These are phyloP conservation scores for Horisme vitalbata DNA, from an alignment of 2,888 invertebrate species.

Conservation along the genomic window DNA sequence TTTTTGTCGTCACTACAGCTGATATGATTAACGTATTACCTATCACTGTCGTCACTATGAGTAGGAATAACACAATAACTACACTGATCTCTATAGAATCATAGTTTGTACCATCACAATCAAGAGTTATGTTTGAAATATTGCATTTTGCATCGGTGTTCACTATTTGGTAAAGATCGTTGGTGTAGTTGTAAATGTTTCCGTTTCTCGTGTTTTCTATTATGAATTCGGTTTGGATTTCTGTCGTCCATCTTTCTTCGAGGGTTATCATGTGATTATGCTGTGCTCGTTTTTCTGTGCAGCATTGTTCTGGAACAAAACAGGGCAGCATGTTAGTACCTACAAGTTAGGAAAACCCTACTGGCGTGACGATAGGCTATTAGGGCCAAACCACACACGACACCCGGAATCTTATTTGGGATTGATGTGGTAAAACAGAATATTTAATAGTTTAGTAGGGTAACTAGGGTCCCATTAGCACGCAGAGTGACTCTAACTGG, in stretches of 20 bases:
- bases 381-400: too few relatives aligned
- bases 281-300: slow-evolving; percentile 13
- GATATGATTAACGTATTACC: slow-evolving; percentile 96
- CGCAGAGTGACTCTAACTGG: too few relatives aligned
- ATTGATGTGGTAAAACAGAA: too few relatives aligned
- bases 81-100: slow-evolving; percentile 82
- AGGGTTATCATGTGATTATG: slow-evolving; percentile 66
- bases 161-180: slow-evolving; percentile 56
- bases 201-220: slow-evolving; percentile 60
- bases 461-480: too few relatives aligned
- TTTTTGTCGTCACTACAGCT: slow-evolving; percentile 92
- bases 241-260: slow-evolving; percentile 63
- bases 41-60: slow-evolving; percentile 89
- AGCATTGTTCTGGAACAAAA: slow-evolving; percentile 62
- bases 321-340: too few relatives aligned
- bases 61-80: slow-evolving; percentile 84
- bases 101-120: slow-evolving; percentile 46
- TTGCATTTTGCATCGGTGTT: slow-evolving; percentile 34
- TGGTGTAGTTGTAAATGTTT: slow-evolving; percentile 51
- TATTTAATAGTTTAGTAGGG: too few relatives aligned
- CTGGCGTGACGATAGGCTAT: too few relatives aligned
- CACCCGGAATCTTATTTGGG: too few relatives aligned
- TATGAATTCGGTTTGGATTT: slow-evolving; percentile 49
- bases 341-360: too few relatives aligned
- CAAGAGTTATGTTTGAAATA: slow-evolving; percentile 23